Conservation (phyloP, 2,797 vertebrate species). For the Discoglossus pictus region DNA sequence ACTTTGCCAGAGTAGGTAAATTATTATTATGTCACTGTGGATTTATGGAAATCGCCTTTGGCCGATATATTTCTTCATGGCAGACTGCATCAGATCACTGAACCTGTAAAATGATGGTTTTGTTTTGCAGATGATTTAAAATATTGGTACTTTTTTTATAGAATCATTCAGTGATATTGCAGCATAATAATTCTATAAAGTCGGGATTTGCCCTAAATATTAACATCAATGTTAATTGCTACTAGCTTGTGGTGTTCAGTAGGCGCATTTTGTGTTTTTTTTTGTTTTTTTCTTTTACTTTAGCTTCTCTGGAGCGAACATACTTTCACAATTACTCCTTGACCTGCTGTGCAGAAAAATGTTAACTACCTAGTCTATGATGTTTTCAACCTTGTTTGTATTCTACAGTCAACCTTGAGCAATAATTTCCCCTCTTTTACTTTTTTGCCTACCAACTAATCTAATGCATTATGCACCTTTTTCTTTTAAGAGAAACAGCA, state of each 20-base stretch:
- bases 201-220: neutral
- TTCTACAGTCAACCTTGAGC: constrained; percentile 29
- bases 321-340: constrained; percentile 21
- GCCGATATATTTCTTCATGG: no score
- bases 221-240: neutral
- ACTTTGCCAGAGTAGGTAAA: no score
- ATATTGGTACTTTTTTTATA: no score
- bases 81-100: no score
- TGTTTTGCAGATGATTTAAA: no score
- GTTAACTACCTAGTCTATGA: constrained; percentile 14
- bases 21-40: no score
- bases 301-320: neutral
- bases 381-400: constrained; percentile 13
- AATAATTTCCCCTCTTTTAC: constrained; percentile 17
- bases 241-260: neutral
- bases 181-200: neutral
- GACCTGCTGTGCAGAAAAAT: constrained; percentile 14
- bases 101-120: no score
- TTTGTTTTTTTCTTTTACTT: no score
- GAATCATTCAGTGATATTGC: no score
- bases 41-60: no score
- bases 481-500: constrained; percentile 8
- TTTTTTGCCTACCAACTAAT: constrained; percentile 19
- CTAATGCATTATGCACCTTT: constrained; percentile 23
- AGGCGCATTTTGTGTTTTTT: constrained; percentile 14